Percentiles rank a stretch among this genome's conserved stretches.
These are phyloP conservation scores for Pelvicachromis taeniatus DNA, from an alignment of 2,113 vertebrate species.

Conservation along the genomic window DNA sequence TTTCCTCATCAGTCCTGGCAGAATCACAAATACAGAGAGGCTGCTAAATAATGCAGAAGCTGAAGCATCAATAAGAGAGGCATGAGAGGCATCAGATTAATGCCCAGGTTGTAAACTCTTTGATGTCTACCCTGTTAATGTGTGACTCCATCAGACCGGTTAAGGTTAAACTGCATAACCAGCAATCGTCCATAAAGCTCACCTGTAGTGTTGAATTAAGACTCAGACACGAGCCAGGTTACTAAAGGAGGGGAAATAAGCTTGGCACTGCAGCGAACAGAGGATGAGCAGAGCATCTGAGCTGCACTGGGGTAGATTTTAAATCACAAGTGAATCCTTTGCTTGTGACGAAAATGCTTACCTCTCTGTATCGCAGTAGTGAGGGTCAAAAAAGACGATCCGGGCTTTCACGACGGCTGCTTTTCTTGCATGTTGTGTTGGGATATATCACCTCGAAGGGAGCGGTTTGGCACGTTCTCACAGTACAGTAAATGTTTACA, in stretches of 20 bases:
- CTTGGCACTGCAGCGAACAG: background rate
- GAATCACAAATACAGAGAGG: slow-evolving; percentile 53
- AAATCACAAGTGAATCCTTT: background rate
- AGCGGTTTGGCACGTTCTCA: slow-evolving; percentile 40
- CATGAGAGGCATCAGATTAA: slow-evolving; percentile 58
- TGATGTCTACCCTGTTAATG: slow-evolving; percentile 27
- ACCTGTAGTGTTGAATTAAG: background rate
- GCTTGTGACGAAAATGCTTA: slow-evolving; percentile 52
- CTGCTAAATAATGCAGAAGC: slow-evolving; percentile 68
- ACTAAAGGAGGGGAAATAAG: background rate
- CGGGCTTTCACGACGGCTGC: slow-evolving; percentile 31
- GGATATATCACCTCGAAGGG: slow-evolving; percentile 42
- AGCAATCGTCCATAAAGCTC: slow-evolving; percentile 18
- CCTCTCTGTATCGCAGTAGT: slow-evolving; percentile 28
- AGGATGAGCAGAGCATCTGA: background rate
- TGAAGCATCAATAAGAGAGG: slow-evolving; percentile 53
- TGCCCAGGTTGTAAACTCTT: slow-evolving; percentile 45
- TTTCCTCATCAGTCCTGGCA: slow-evolving; percentile 50
- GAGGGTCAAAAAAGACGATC: slow-evolving; percentile 35
- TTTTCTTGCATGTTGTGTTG: slow-evolving; percentile 45
- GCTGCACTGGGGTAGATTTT: background rate
- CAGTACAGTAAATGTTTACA: slow-evolving; percentile 63
- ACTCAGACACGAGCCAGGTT: background rate
- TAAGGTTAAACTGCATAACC: slow-evolving; percentile 35
- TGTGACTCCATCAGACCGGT: slow-evolving; percentile 30